Base-by-base conservation (phyloP, 2,888 invertebrate genomes). In the Crioceris asparagi region DNA sequence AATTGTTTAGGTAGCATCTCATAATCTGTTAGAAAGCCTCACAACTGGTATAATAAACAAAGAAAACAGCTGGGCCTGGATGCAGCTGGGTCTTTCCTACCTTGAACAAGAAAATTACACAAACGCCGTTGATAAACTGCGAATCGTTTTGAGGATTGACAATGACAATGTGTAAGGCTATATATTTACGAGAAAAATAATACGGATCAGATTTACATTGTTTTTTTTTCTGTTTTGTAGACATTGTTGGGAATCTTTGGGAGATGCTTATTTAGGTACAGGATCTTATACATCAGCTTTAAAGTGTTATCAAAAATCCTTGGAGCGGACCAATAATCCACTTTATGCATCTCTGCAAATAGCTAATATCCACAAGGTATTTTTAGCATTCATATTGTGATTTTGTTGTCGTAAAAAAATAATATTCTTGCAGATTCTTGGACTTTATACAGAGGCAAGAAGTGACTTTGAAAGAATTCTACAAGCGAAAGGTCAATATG, bases 271-370 rank as follows among this genome's bases (percentile, higher is more conserved):
- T 62, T 74, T 79, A 52, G 75, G 76, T n/a, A 70, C 90, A 48
- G 93, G 93, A 2, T 87, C 92, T n/a, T 83, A 79, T 56, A 81
- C 79, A 30, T 86, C 93, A 5, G 86, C 92, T n/a, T 66, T 90
- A 39, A 84, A 83, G 59, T 88, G 87, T 21, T 93, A 87, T 61
- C 77, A 81, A 47, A 80, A 79, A 66, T 82, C 82, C 10, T 69
- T 79, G 30, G 74, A 79, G 55, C 61, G 88, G 40, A 71, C 75
- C 46, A 67, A 77, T 7, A 66, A 61, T 15, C 75, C 78, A 51
- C 60, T 75, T 15, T 86, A 88, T 62, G 76, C 86, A 4, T 70
- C 76, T 48, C 72, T 84, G 36, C 84, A 83, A 67, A 74, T 84
- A 49, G 86, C 84, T 1, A 70, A 76, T 41, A 80, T 87, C 36